A percentile compares a stretch with the other conserved stretches of the same genome.
phyloP scores from a whole-genome alignment of 2,113 vertebrate genomes.

The Indicator indicator region DNA sequence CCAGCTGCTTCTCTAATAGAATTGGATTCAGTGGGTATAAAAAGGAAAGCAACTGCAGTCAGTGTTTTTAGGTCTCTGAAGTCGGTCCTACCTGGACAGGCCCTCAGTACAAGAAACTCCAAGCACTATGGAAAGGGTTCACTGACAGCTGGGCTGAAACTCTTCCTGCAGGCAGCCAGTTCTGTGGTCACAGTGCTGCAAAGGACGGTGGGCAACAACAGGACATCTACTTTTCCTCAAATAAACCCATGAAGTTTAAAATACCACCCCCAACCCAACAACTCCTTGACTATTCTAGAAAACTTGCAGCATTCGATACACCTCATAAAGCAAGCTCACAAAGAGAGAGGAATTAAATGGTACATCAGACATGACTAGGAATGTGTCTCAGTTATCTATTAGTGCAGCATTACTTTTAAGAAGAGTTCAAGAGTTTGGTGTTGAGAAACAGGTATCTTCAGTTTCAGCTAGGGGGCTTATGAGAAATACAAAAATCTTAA shows the following conservation, averaged over 20 bases:
- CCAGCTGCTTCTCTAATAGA: not conserved
- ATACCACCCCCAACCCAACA: not conserved
- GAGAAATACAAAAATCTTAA: not conserved
- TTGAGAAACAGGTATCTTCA: not conserved
- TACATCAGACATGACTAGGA: not conserved
- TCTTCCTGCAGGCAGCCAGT: not conserved
- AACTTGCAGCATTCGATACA: not conserved
- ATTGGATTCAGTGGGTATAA: not conserved
- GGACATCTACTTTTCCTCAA: not conserved
- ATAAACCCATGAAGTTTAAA: not conserved
- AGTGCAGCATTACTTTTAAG: not conserved
- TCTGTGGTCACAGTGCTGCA: not conserved
- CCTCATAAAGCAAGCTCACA: not conserved
- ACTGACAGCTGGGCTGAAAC: not conserved
- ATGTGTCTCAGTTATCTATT: not conserved
- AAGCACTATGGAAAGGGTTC: accelerated
- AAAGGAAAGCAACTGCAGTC: not conserved
- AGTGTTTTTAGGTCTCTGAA: not conserved
- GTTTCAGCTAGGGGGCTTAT: not conserved
- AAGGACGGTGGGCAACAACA: not conserved
- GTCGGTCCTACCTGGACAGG: not conserved
- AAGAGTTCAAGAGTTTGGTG: not conserved
- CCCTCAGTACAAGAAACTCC: accelerated
- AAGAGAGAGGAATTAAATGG: not conserved
- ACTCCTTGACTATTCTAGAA: not conserved